Conservation (phyloP, 2,113 vertebrate species). For the Macroglossus sobrinus region DNA sequence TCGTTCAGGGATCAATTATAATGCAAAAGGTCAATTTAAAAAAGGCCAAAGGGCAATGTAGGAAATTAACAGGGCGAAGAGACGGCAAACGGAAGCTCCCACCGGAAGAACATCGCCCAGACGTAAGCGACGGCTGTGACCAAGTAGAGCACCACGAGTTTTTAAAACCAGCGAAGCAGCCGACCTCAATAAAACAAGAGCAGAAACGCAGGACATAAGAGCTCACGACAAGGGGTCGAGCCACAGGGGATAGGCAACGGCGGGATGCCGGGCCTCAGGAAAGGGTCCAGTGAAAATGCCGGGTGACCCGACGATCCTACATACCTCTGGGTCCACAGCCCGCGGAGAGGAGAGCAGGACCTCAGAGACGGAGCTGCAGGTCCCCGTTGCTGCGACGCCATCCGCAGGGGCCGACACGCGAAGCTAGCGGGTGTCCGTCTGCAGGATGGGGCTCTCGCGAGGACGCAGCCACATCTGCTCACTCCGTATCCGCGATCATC, state of each 20-base stretch:
- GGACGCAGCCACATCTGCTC: too few relatives aligned
- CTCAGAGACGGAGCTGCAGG: accelerated
- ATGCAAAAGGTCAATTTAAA: not conserved
- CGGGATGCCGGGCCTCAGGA: not conserved
- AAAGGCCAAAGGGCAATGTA: not conserved
- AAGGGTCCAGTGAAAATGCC: not conserved
- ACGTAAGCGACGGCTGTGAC: not conserved
- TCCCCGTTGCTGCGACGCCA: accelerated
- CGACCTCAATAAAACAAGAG: slow-evolving; percentile 51
- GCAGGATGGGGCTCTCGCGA: too few relatives aligned
- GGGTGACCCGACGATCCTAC: accelerated
- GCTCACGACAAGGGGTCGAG: not conserved
- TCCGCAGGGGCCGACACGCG: accelerated
- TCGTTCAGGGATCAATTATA: not conserved
- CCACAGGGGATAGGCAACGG: not conserved
- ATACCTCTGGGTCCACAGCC: not conserved
- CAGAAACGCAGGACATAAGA: not conserved
- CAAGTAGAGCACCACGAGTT: not conserved
- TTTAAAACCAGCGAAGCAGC: not conserved
- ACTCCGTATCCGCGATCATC: accelerated
- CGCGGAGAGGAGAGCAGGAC: not conserved
- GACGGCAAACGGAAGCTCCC: not conserved
- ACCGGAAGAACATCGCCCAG: not conserved
- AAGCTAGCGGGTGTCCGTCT: not conserved
- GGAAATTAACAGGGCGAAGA: not conserved